Base-by-base conservation (phyloP, 2,888 invertebrate genomes). In the Phorcus lineatus region DNA sequence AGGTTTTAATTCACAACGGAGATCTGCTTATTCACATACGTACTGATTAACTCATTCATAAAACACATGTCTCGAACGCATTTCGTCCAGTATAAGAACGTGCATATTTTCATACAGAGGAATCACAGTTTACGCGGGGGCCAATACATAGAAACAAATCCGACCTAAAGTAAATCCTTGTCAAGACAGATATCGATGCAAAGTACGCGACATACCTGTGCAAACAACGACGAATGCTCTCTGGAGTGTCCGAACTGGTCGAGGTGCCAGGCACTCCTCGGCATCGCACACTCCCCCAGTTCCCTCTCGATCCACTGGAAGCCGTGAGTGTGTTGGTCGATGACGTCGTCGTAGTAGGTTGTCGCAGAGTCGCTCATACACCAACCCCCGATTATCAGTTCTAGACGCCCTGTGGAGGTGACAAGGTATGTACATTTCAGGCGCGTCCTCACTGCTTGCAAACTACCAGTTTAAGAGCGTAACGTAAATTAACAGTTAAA, bases 211-310 rank as follows among this genome's bases (percentile, higher is more conserved):
- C 74, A 67, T 78, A 94, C 94, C 92, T 93, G 92, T 17, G 94
- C 93, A 89, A 94, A 94, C 11, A 94, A 85, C 22, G 95, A 95
- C 0, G 97, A 97, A 94, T 96, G 96, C 93, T 97, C 97, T 3
- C 96, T 94, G 0, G 97, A 96, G 89, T 97, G 97, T 0, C 97
- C 97, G 89, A 97, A 97, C 0, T 97, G 97, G 91, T 97, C 97
- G 19, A 97, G 96, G 93, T 97, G 97, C 97, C 97, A 97, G 0
- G 95, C 96, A 0, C 96, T 95, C 78, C 95, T 95, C 0, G 97
- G 97, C 47, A 95, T 94, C 0, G 95, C 97, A 88, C 97, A 97
- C 0, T 95, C 94, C 0, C 93, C 93, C 83, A 93, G 36, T 19
- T 70, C 70, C 70, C 36, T 36, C 19, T 70, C 31, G 4, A 93